Evolutionary conservation across 2,113 vertebrate species (phyloP), one percentile per base, ranked within the genome.

Genomic region (Ophthalmolycus amberensis): DNA sequence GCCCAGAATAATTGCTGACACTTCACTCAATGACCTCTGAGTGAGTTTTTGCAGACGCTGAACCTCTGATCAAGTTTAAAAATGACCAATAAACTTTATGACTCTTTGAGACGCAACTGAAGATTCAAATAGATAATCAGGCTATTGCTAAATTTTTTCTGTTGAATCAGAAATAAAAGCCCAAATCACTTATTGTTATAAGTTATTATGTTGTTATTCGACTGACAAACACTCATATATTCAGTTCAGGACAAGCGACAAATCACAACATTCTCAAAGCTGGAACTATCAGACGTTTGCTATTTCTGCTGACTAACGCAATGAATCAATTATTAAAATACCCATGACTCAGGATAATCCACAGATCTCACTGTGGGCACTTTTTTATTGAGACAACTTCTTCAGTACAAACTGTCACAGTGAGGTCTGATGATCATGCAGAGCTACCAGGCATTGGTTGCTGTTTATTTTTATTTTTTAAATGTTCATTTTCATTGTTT

Each of bases 1-100:
- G 87, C 71, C 85, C 0, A 42, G 71, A 81, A 83, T 69, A 85
- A 85, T 42, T 9, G 84, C 89, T 85, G 78, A 88, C 78, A 38
- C 11, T 29, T 79, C 54, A 69, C 44, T 62, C 34, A 0, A 5
- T 34, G 79, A 87, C 65, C 84, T 87, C 67, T 11, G 68, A 12
- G 60, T 3, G 52, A 65, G 48, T 73, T 73, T 0, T 0, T 22
- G 37, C 16, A 46, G 37, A 63, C 50, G 8, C 2, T 63, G 58
- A 71, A 54, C 50, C 5, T 58, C 34, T 9, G 20, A 83, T 75
- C 59, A 18, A 42, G 11, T 32, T 52, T 63, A n/a, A 48, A 52
- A 20, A 20, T 2, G 16, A 38, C 2, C 32, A 50, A 27, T 14
- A 48, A 16, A 25, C 50, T 60, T 72, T 59, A 29, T 62, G 18